Base-by-base conservation (phyloP, 2,113 vertebrate genomes). In the Varanus komodoensis region DNA sequence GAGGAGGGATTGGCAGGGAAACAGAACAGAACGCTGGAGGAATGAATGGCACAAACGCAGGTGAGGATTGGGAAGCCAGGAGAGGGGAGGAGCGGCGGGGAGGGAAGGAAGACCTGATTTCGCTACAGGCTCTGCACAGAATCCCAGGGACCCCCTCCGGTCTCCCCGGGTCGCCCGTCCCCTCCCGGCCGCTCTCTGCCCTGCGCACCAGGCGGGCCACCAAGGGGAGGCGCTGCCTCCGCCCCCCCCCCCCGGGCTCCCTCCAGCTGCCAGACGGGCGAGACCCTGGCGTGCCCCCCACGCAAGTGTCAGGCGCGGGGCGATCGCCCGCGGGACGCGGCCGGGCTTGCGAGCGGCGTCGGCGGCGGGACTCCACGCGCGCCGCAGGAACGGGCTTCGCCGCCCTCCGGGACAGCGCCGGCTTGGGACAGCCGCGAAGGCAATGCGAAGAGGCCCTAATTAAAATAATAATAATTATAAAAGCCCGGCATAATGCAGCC, bases 401-500 rank as follows among this genome's bases (percentile, higher is more conserved):
- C 11, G 21, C 15, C 77, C 11, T 57, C 50, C 68, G 12, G 61
- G 79, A 82, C 64, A 27, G 11, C 21, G 6, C 8, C 3, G 48
- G 0, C 17, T 54, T 54, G 32, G 48, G 9, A 9, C 25, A 34
- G 57, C 57, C 3, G 74, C 67, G 8, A 8, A 17, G 12, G 34
- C 23, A 38, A 29, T 12, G 69, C 54, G 34, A 77, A 50, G 29
- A 23, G 38, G 29, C 34, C 81, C n/a, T 64, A 25, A 44, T 82
- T 34, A 29, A 57, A 78, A 64, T 44, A 48, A 75, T 44, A 34
- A 61, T 68, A 71, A 48, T 75, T 21, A 21, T n/a, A 27, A 77
- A 87, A 64, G 54, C 50, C 52, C 94, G 96, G 97, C 97, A 97
- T 96, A 97, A 97, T 96, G 94, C 95, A 96, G 94, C 97, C 97